Conservation (phyloP, 2,888 invertebrate genomes). For the Melanophora roralis region DNA sequence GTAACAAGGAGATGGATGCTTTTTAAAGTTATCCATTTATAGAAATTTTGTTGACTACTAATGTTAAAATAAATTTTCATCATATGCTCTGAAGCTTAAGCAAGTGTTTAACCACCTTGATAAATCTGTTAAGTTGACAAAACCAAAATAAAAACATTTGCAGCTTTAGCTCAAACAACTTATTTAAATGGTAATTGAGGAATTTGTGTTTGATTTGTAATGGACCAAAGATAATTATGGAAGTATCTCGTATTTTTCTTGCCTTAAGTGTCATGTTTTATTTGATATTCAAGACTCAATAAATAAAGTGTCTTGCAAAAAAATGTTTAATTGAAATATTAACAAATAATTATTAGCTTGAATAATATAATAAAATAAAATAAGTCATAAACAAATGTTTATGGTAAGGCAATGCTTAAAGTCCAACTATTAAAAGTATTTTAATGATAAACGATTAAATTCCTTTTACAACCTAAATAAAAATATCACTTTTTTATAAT, state of each 20-base stretch:
- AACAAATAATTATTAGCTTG: too few species aligned
- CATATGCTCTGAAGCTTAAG: slow-evolving; percentile 7
- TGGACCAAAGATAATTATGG: not conserved
- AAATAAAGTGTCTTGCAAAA: not conserved
- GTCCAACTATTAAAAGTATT: too few species aligned
- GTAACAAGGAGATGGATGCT: not conserved
- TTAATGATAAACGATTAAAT: too few species aligned
- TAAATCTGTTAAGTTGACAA: slow-evolving; percentile 10
- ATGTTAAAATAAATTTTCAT: not conserved
- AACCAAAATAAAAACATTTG: not conserved
- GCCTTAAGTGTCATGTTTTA: not conserved
- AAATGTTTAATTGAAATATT: not conserved
- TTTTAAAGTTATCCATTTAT: not conserved
- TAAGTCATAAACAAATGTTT: too few species aligned
- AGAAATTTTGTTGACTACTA: not conserved
- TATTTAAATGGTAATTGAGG: slow-evolving; percentile 18
- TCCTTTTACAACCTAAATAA: too few species aligned
- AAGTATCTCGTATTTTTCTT: not conserved
- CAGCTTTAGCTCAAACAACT: not conserved
- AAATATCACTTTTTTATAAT: too few species aligned
- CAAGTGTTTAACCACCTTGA: slow-evolving; percentile 21
- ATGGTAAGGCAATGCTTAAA: too few species aligned
- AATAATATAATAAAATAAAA: too few species aligned
- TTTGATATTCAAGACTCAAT: too few species aligned
- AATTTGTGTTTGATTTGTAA: not conserved